Conservation (phyloP, 2,888 invertebrate species). For the Xestia ashworthii region DNA sequence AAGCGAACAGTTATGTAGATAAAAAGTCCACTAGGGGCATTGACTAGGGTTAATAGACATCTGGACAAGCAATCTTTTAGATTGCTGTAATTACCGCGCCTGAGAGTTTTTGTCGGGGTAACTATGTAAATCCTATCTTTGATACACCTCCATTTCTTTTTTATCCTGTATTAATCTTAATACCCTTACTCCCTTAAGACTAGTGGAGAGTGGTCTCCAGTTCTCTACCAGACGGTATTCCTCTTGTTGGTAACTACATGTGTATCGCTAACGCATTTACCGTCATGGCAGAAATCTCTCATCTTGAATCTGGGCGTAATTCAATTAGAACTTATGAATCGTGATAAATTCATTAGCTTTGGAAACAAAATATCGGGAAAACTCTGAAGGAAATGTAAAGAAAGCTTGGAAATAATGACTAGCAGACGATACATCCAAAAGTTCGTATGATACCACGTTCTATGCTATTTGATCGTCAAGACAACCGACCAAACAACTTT, state of each 20-base stretch:
- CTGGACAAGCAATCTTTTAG: slow-evolving; percentile 32
- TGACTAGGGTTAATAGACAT: slow-evolving; percentile 30
- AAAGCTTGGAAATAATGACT: neutral
- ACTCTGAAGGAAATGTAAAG: neutral
- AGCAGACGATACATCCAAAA: neutral
- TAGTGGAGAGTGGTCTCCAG: neutral
- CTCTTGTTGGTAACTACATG: neutral
- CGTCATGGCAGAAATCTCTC: neutral
- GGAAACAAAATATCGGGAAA: too few relatives aligned
- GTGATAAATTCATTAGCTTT: neutral
- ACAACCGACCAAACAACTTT: slow-evolving; percentile 19
- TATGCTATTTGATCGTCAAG: neutral
- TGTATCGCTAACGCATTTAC: neutral
- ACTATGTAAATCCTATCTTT: slow-evolving; percentile 1
- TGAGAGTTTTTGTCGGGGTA: slow-evolving; percentile 8
- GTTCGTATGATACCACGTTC: neutral
- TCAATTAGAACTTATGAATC: neutral
- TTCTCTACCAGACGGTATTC: neutral
- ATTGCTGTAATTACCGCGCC: slow-evolving; percentile 35
- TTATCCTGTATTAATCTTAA: neutral
- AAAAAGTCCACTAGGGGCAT: slow-evolving; percentile 36
- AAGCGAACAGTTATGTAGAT: slow-evolving; percentile 12
- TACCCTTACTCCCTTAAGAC: neutral
- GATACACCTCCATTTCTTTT: neutral
- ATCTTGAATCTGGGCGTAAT: neutral